phyloP scores from a whole-genome alignment of 2,888 invertebrate genomes.

The Autographa gamma region DNA sequence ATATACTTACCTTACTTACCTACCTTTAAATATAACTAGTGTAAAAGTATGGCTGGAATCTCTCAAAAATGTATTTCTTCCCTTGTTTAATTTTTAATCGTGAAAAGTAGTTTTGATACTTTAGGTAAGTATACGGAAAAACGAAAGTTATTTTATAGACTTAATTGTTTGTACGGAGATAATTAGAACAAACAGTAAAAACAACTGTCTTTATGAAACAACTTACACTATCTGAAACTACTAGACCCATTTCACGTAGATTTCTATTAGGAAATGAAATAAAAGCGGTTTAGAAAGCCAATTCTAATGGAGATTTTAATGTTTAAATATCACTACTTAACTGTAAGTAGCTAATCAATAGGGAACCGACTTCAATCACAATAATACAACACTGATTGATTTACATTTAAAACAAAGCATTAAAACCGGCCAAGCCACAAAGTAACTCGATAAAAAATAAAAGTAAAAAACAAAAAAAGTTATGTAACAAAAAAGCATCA shows the following conservation, averaged over 20 bases:
- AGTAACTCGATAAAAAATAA: background rate
- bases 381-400: slow-evolving; percentile 15
- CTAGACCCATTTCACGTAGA: background rate
- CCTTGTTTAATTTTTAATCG: no score
- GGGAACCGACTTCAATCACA: background rate
- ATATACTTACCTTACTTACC: no score
- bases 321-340: slow-evolving; percentile 39
- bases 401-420: background rate
- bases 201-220: background rate
- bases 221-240: background rate
- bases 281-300: slow-evolving; percentile 36
- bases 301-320: slow-evolving; percentile 36
- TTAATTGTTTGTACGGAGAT: no score
- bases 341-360: slow-evolving; percentile 15
- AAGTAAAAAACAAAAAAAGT: slow-evolving; percentile 49
- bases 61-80: no score
- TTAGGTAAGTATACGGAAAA: background rate
- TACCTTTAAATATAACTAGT: no score
- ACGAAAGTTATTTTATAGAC: background rate
- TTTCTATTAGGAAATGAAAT: slow-evolving; percentile 17
- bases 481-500: slow-evolving; percentile 73
- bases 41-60: no score
- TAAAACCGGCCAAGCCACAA: background rate
- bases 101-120: background rate
- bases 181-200: background rate